These are phyloP conservation scores for Hypomesus transpacificus DNA, from an alignment of 2,113 vertebrate genomes.

Conservation along the genomic window DNA sequence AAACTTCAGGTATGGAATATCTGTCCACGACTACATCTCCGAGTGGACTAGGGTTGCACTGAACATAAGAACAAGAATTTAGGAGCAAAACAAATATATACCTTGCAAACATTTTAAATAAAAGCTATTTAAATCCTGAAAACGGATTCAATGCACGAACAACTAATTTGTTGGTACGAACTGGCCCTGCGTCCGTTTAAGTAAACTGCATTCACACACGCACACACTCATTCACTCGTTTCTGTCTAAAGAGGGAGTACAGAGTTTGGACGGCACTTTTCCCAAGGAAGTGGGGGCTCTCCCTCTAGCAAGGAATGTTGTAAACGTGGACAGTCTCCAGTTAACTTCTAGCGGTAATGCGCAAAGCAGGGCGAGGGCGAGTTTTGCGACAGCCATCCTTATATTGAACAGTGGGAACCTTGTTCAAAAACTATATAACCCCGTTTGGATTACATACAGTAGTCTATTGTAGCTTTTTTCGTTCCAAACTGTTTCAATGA, in stretches of 20 bases:
- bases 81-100: slow-evolving; percentile 56
- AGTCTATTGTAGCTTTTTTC: too few relatives aligned
- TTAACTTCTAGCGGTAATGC: slow-evolving; percentile 12
- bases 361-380: not conserved
- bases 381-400: not conserved
- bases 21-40: slow-evolving; percentile 90
- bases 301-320: slow-evolving; percentile 44
- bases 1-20: slow-evolving; percentile 78
- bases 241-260: not conserved
- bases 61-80: slow-evolving; percentile 39
- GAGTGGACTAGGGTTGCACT: slow-evolving; percentile 80
- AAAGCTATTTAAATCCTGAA: not conserved
- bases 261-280: not conserved
- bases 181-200: not conserved
- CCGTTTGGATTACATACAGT: too few relatives aligned
- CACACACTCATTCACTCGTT: not conserved
- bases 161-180: not conserved
- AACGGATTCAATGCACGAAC: slow-evolving; percentile 5
- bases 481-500: too few relatives aligned
- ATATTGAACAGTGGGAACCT: too few relatives aligned
- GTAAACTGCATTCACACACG: not conserved
- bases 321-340: slow-evolving; percentile 68
- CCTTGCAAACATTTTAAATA: slow-evolving; percentile 50
- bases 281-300: not conserved
- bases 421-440: too few relatives aligned